Percentiles rank a stretch among this genome's conserved stretches.
Evolutionary conservation across 2,113 vertebrate genomes (phyloP).

Genomic region (Scytalopus superciliaris): DNA sequence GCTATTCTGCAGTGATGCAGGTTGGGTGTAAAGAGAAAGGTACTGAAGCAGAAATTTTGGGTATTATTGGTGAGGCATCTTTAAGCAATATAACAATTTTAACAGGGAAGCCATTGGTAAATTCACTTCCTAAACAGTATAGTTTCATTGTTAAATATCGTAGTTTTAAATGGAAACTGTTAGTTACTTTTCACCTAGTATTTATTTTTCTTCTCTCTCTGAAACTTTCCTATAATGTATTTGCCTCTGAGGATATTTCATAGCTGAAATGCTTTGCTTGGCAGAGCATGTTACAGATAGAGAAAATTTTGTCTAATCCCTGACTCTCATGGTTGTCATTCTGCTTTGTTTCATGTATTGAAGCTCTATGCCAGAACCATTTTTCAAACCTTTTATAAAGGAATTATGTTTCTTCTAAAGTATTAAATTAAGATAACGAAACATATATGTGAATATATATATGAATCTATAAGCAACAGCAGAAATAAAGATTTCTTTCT

Average conservation of each 20-base stretch:
- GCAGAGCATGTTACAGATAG: background rate
- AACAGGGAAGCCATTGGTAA: background rate
- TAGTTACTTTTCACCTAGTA: background rate
- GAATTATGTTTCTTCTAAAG: background rate
- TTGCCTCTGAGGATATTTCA: constrained; percentile 29
- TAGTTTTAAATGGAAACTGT: background rate
- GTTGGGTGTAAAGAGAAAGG: constrained; percentile 14
- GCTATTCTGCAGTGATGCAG: constrained; percentile 18
- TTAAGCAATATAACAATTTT: background rate
- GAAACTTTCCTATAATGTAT: background rate
- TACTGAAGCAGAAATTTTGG: constrained; percentile 50
- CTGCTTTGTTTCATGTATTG: constrained; percentile 25
- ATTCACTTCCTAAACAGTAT: background rate
- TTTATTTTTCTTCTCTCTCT: background rate
- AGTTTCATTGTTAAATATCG: background rate
- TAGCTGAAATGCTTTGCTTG: constrained; percentile 42
- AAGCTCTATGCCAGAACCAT: background rate
- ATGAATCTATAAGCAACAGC: background rate
- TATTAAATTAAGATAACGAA: background rate
- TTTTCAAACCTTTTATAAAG: background rate
- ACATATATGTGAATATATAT: background rate
- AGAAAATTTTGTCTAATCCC: constrained; percentile 21
- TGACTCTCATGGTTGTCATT: constrained; percentile 19
- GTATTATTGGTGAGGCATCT: constrained; percentile 30
- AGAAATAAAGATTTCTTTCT: background rate